A percentile compares a stretch with the other conserved stretches of the same genome.
Evolutionary conservation across 2,113 vertebrate genomes (phyloP).

Genomic region (Hemibagrus wyckioides): DNA sequence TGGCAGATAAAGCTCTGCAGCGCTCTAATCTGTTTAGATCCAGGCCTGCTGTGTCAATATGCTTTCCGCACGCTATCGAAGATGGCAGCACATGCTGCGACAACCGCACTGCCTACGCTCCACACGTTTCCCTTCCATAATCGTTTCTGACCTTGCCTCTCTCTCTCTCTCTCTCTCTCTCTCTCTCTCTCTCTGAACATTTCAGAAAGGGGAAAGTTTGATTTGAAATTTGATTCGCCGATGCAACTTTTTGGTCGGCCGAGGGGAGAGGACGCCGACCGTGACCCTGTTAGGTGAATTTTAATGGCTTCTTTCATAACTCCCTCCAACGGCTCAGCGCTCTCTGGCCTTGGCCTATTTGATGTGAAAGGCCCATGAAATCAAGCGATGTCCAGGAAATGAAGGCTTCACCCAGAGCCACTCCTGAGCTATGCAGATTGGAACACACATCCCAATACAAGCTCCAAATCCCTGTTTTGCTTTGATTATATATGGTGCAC

Average conservation of each 20-base stretch:
- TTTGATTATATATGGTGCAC: constrained; percentile 7
- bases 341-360: constrained; percentile 63
- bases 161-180: constrained; percentile 31
- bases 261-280: constrained; percentile 55
- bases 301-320: constrained; percentile 67
- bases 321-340: constrained; percentile 68
- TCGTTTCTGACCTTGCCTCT: constrained; percentile 51
- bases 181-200: constrained; percentile 24
- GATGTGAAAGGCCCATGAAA: constrained; percentile 66
- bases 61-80: constrained; percentile 44
- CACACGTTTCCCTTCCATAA: constrained; percentile 29
- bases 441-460: constrained; percentile 57
- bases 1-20: constrained; percentile 45
- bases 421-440: constrained; percentile 57
- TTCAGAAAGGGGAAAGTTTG: constrained; percentile 63
- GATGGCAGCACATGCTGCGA: constrained; percentile 33
- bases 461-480: constrained; percentile 36
- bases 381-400: constrained; percentile 68
- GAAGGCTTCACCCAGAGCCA: constrained; percentile 56
- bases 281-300: constrained; percentile 65
- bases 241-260: constrained; percentile 52
- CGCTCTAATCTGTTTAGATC: constrained; percentile 46
- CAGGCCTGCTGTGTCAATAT: constrained; percentile 48
- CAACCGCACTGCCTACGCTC: constrained; percentile 31
- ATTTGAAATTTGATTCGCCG: constrained; percentile 67